A percentile compares a stretch with the other conserved stretches of the same genome.
These are phyloP conservation scores for Lypha dubia DNA, from an alignment of 2,888 invertebrate species.

Conservation along the genomic window DNA sequence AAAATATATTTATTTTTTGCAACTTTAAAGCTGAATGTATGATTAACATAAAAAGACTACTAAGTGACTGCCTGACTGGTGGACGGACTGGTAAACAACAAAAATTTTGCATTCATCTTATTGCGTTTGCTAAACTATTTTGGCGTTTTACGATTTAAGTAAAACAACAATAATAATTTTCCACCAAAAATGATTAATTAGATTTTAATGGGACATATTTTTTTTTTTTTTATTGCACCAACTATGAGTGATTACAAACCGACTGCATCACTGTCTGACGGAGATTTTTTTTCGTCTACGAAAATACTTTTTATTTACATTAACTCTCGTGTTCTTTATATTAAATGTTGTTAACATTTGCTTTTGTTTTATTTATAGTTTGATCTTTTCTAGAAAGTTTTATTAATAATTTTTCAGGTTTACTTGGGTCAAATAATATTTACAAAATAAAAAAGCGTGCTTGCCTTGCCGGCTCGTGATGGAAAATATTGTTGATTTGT, in stretches of 20 bases:
- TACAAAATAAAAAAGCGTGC: conserved; percentile 33
- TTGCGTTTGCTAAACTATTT: background rate
- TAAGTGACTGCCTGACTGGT: too few relatives aligned
- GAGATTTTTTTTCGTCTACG: conserved; percentile 12
- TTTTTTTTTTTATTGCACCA: conserved; percentile 21
- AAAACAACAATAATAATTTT: conserved; percentile 55
- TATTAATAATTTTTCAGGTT: background rate
- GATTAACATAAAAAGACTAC: background rate
- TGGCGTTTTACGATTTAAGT: conserved; percentile 1
- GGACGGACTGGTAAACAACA: too few relatives aligned
- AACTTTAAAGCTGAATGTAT: conserved; percentile 23
- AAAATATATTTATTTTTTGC: background rate
- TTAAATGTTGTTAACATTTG: background rate
- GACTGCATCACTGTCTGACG: conserved; percentile 9
- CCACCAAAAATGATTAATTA: conserved; percentile 61
- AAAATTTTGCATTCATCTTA: conserved; percentile 31
- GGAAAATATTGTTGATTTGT: conserved; percentile 13
- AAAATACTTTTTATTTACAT: conserved; percentile 22
- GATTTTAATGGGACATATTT: conserved; percentile 30
- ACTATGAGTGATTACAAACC: background rate
- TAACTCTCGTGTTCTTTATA: conserved; percentile 1
- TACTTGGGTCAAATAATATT: conserved; percentile 37
- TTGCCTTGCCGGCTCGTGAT: conserved; percentile 51
- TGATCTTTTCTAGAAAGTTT: background rate
- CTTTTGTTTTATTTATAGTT: conserved; percentile 9